Conservation (phyloP, 2,797 vertebrate species). For the Erethizon dorsatum region DNA sequence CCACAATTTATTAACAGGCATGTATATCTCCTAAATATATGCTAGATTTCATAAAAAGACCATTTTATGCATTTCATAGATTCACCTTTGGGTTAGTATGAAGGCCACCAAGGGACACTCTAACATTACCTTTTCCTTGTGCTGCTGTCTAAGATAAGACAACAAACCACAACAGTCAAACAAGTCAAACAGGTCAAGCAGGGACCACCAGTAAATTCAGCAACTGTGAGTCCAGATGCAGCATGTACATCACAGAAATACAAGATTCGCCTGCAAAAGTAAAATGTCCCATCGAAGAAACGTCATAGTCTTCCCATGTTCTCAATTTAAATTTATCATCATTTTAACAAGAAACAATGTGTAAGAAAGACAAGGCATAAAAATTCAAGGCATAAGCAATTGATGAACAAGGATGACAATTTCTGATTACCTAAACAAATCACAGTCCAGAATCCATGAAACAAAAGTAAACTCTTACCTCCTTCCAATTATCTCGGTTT, state of each 20-base stretch:
- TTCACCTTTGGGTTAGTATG: background rate
- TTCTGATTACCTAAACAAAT: background rate
- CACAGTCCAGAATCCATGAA: background rate
- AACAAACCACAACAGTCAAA: background rate
- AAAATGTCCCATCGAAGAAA: background rate
- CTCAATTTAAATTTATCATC: background rate
- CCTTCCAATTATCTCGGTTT: background rate
- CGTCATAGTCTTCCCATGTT: background rate
- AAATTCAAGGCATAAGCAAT: background rate
- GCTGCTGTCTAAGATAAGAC: background rate
- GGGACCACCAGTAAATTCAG: background rate
- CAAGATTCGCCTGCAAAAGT: background rate
- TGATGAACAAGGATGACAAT: background rate
- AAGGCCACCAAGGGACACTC: background rate
- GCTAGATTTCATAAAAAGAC: background rate
- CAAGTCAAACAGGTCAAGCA: background rate
- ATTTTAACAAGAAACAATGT: background rate
- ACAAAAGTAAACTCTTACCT: background rate
- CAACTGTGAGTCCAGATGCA: background rate
- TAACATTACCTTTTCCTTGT: background rate
- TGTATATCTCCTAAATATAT: background rate
- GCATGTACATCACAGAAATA: background rate
- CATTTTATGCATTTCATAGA: background rate
- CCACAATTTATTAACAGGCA: background rate
- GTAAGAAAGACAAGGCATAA: background rate